These are phyloP conservation scores for Pediacus dermestoides DNA, from an alignment of 2,888 invertebrate species.

Conservation along the genomic window DNA sequence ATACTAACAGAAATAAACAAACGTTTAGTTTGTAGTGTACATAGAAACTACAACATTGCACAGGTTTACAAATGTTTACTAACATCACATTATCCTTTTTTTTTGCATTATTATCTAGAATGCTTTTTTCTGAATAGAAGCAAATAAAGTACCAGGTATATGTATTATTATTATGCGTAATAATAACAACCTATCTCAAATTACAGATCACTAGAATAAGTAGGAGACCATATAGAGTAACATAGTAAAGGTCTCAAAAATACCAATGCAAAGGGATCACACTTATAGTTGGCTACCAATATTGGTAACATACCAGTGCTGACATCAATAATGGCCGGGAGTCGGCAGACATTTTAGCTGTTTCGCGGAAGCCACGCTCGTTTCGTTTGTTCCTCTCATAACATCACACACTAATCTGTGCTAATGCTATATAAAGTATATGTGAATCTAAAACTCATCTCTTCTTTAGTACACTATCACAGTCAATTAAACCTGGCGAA, in stretches of 20 bases:
- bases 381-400: slow-evolving; percentile 1
- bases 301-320: no score
- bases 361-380: no score
- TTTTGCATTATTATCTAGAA: slow-evolving; percentile 38
- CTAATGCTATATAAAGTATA: slow-evolving; percentile 26
- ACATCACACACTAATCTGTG: slow-evolving; percentile 10
- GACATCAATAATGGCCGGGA: no score
- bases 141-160: slow-evolving; percentile 24
- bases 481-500: slow-evolving; percentile 50
- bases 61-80: slow-evolving; percentile 13
- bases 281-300: no score
- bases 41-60: slow-evolving; percentile 9
- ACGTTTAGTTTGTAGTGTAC: no score
- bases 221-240: slow-evolving; percentile 13
- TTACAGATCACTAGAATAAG: slow-evolving; percentile 25
- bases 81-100: slow-evolving; percentile 14
- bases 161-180: slow-evolving; percentile 21
- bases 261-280: no score
- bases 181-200: slow-evolving; percentile 21
- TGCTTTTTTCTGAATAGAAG: slow-evolving; percentile 30
- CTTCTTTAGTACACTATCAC: slow-evolving; percentile 52
- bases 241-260: slow-evolving; percentile 3
- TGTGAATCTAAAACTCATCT: slow-evolving; percentile 22
- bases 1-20: slow-evolving; percentile 11
- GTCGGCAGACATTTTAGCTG: no score